These are phyloP conservation scores for Rhogogaster chlorosoma DNA, from an alignment of 2,888 invertebrate genomes.

Conservation along the genomic window DNA sequence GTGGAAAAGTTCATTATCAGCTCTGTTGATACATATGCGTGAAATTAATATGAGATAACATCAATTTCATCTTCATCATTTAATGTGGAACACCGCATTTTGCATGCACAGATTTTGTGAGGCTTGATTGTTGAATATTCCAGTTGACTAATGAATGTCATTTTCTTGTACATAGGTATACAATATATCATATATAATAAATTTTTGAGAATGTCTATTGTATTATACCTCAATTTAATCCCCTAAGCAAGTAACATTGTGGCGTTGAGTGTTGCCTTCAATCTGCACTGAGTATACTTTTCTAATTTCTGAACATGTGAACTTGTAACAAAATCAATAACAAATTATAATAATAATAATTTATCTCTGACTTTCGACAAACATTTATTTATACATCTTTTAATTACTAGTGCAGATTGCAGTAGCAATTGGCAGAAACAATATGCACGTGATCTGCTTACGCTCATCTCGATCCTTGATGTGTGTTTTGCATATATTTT, in stretches of 20 bases:
- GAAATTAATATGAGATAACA: constrained; percentile 2
- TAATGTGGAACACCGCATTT: neutral
- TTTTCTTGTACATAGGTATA: constrained; percentile 13
- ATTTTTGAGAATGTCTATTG: constrained; percentile 62
- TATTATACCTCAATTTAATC: constrained; percentile 54
- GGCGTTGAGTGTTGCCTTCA: neutral
- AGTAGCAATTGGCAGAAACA: constrained; percentile 20
- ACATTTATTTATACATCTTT: neutral
- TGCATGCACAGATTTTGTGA: constrained; percentile 42
- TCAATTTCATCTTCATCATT: constrained; percentile 11
- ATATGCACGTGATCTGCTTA: constrained; percentile 22
- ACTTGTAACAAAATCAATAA: too few species aligned
- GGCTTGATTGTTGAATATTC: constrained; percentile 31
- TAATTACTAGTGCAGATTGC: neutral
- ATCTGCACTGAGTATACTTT: constrained; percentile 14
- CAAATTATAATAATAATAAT: too few species aligned
- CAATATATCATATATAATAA: constrained; percentile 61
- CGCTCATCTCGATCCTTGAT: neutral
- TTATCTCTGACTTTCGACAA: neutral
- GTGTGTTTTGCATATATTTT: neutral
- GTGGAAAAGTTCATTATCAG: constrained; percentile 12
- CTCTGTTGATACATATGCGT: neutral
- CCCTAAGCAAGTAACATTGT: neutral
- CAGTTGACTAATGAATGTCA: neutral
- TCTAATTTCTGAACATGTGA: neutral